A percentile compares a stretch with the other conserved stretches of the same genome.
Evolutionary conservation across 2,113 vertebrate genomes (phyloP).

Genomic region (Nestor notabilis): DNA sequence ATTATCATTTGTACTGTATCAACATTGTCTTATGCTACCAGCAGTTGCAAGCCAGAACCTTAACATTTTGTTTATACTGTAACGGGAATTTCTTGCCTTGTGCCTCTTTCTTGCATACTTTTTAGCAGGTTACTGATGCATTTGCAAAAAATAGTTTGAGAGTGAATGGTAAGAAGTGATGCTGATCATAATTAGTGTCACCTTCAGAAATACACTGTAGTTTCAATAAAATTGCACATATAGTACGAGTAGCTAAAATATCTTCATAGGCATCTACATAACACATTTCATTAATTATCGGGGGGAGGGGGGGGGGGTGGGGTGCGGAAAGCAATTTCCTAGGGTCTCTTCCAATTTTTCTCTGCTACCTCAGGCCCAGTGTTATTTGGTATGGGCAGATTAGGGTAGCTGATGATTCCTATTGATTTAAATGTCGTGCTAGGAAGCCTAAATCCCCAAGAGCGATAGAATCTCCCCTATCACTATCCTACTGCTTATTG

Average conservation of each 20-base stretch:
- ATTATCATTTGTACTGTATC: background rate
- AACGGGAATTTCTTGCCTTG: background rate
- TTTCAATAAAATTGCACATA: background rate
- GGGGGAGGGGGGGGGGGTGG: too few relatives aligned
- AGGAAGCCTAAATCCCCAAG: slow-evolving; percentile 67
- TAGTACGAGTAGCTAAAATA: background rate
- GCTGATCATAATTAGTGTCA: background rate
- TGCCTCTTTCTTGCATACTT: background rate
- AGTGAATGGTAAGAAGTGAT: background rate
- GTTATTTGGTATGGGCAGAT: slow-evolving; percentile 23
- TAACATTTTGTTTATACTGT: background rate
- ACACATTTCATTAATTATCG: background rate
- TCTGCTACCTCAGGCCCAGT: slow-evolving; percentile 20
- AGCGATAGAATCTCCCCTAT: slow-evolving; percentile 68
- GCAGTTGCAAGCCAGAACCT: background rate
- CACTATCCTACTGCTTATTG: slow-evolving; percentile 69
- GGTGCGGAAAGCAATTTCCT: background rate
- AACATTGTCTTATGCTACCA: background rate
- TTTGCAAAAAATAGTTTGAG: background rate
- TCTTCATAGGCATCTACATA: background rate
- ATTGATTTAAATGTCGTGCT: slow-evolving; percentile 66
- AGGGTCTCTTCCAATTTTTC: slow-evolving; percentile 32
- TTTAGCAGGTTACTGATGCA: background rate
- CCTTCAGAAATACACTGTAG: background rate
- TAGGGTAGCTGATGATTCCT: slow-evolving; percentile 60